Evolutionary conservation across 1,140 invertebrate species (phyloP).

Genomic region (Stenopsyche tienmushanensis): DNA sequence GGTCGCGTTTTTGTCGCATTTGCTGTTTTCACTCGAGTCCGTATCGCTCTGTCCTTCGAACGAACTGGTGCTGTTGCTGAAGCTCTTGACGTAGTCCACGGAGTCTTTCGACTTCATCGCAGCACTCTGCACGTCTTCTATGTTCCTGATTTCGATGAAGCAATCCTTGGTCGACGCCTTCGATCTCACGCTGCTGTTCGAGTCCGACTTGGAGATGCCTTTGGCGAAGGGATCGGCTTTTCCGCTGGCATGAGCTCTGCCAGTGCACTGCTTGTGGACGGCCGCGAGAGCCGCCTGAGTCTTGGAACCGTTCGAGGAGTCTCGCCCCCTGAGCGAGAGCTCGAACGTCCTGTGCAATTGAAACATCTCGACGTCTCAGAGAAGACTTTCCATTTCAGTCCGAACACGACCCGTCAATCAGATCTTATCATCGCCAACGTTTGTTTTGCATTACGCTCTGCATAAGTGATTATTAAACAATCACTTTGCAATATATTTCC

Average conservation of each 20-base stretch:
- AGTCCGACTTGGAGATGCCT: slow-evolving; percentile 51
- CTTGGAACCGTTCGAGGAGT: slow-evolving; percentile 58
- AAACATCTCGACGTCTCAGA: slow-evolving; percentile 55
- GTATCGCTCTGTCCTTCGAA: slow-evolving; percentile 59
- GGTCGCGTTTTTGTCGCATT: slow-evolving; percentile 40
- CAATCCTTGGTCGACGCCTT: slow-evolving; percentile 47
- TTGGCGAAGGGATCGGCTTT: slow-evolving; percentile 48
- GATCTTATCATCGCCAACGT: too few species aligned
- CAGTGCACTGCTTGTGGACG: slow-evolving; percentile 68
- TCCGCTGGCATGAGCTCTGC: slow-evolving; percentile 69
- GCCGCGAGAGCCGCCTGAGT: slow-evolving; percentile 57
- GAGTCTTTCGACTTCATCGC: slow-evolving; percentile 33
- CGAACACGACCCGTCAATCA: not conserved
- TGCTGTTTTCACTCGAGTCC: slow-evolving; percentile 52
- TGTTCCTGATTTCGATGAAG: slow-evolving; percentile 54
- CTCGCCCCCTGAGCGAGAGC: slow-evolving; percentile 62
- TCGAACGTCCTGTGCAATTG: slow-evolving; percentile 65
- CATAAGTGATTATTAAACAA: not conserved
- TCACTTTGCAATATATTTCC: slow-evolving; percentile 5
- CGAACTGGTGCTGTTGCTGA: slow-evolving; percentile 58
- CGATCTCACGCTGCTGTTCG: slow-evolving; percentile 52
- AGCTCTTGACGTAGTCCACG: slow-evolving; percentile 48
- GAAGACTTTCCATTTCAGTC: slow-evolving; percentile 24
- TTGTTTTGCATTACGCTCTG: slow-evolving; percentile 13
- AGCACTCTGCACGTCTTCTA: slow-evolving; percentile 45